phyloP scores from a whole-genome alignment of 2,888 invertebrate species.

The Ptychoptera albimana region DNA sequence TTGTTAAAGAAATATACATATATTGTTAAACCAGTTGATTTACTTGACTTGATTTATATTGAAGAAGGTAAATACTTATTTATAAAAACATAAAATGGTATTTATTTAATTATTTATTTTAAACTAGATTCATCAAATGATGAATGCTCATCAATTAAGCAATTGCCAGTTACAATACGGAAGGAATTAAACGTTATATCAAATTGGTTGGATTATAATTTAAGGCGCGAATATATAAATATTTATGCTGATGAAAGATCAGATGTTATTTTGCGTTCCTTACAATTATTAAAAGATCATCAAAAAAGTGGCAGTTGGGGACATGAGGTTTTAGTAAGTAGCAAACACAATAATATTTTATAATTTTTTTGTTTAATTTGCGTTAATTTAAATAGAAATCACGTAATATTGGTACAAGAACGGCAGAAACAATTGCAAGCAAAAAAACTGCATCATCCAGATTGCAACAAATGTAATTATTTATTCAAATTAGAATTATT shows the following conservation, averaged over 20 bases:
- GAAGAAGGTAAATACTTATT: slow-evolving; percentile 39
- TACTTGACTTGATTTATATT: slow-evolving; percentile 71
- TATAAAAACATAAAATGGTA: no score
- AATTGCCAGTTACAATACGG: slow-evolving; percentile 51
- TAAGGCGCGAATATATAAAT: slow-evolving; percentile 54
- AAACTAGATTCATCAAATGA: slow-evolving; percentile 38
- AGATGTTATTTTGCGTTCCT: slow-evolving; percentile 54
- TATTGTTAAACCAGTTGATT: slow-evolving; percentile 70
- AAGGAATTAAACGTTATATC: slow-evolving; percentile 64
- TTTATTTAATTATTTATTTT: no score
- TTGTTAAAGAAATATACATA: slow-evolving; percentile 72
- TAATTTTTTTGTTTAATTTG: slow-evolving; percentile 1
- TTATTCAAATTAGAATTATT: slow-evolving; percentile 20
- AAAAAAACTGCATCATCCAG: slow-evolving; percentile 59
- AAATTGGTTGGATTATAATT: slow-evolving; percentile 68
- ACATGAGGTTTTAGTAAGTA: slow-evolving; percentile 49
- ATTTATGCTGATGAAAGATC: slow-evolving; percentile 63
- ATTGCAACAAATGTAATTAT: slow-evolving; percentile 67
- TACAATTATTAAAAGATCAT: slow-evolving; percentile 63
- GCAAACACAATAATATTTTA: not conserved
- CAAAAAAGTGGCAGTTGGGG: slow-evolving; percentile 63
- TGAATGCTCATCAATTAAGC: slow-evolving; percentile 44
- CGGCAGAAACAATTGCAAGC: slow-evolving; percentile 30
- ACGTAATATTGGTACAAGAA: slow-evolving; percentile 46
- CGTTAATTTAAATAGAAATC: slow-evolving; percentile 18